Evolutionary conservation across 1,140 invertebrate species (phyloP).

Genomic region (Drosophila navojoa): DNA sequence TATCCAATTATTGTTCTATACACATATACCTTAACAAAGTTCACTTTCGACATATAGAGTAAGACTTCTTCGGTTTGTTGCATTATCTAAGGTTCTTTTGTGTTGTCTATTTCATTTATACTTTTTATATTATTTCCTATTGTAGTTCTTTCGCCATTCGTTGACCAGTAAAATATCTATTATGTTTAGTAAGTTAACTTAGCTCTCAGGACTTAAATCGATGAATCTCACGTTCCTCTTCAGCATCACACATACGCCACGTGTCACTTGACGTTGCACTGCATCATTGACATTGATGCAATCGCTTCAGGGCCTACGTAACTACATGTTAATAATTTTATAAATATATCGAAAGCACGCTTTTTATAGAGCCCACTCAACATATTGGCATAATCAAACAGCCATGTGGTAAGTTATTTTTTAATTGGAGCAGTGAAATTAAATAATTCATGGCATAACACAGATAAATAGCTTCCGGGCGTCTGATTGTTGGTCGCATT

Average conservation of each 20-base stretch:
- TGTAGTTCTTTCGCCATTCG: constrained; percentile 5
- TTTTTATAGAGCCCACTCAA: constrained; percentile 37
- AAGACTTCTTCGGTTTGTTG: constrained; percentile 1
- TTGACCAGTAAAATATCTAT: constrained; percentile 9
- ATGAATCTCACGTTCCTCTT: constrained; percentile 49
- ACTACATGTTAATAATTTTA: constrained; percentile 29
- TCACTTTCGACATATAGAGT: background rate
- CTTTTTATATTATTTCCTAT: constrained; percentile 26
- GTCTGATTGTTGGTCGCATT: background rate
- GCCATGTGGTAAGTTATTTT: constrained; percentile 44
- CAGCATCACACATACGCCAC: constrained; percentile 46
- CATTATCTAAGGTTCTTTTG: background rate
- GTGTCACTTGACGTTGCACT: constrained; percentile 26
- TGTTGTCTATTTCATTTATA: constrained; percentile 3
- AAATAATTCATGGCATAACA: constrained; percentile 56
- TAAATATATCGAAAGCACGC: constrained; percentile 54
- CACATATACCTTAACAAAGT: background rate
- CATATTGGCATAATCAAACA: constrained; percentile 63
- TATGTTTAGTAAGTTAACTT: background rate
- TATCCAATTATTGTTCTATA: background rate
- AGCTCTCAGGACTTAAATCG: constrained; percentile 34
- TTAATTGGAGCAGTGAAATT: constrained; percentile 37
- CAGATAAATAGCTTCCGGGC: constrained; percentile 11
- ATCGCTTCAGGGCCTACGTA: constrained; percentile 51
- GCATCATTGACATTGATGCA: constrained; percentile 6